Evolutionary conservation across 2,797 vertebrate species (phyloP).

Genomic region (Pelochelys cantorii): DNA sequence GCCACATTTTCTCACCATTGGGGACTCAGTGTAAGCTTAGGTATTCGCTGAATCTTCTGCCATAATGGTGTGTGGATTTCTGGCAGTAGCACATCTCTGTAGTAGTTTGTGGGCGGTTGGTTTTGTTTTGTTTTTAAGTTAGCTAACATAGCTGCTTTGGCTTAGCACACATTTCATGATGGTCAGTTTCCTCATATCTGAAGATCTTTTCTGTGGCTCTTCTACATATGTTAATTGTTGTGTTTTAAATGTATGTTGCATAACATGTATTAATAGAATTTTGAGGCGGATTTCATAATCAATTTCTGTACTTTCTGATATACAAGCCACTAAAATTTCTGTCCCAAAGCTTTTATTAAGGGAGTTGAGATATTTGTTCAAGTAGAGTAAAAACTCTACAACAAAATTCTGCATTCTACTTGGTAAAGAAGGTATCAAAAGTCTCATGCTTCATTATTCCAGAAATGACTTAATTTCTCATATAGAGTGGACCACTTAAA

Average conservation of each 20-base stretch:
- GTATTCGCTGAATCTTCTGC: background rate
- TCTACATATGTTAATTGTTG: background rate
- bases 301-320: background rate
- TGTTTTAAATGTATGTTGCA: too few relatives aligned
- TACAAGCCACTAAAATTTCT: background rate
- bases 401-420: background rate
- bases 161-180: conserved; percentile 4
- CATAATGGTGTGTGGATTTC: background rate
- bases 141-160: accelerated
- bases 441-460: background rate
- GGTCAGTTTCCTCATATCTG: background rate
- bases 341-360: background rate
- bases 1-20: conserved; percentile 15
- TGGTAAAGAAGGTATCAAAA: background rate
- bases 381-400: background rate
- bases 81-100: conserved; percentile 19
- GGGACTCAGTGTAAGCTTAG: background rate
- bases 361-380: background rate
- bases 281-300: background rate
- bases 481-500: background rate
- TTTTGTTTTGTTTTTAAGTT: conserved; percentile 11
- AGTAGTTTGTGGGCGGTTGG: accelerated
- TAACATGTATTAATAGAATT: background rate
- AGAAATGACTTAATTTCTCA: background rate
- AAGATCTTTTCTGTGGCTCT: background rate